Conservation (phyloP, 2,888 invertebrate species). For the Cistogaster globosa region DNA sequence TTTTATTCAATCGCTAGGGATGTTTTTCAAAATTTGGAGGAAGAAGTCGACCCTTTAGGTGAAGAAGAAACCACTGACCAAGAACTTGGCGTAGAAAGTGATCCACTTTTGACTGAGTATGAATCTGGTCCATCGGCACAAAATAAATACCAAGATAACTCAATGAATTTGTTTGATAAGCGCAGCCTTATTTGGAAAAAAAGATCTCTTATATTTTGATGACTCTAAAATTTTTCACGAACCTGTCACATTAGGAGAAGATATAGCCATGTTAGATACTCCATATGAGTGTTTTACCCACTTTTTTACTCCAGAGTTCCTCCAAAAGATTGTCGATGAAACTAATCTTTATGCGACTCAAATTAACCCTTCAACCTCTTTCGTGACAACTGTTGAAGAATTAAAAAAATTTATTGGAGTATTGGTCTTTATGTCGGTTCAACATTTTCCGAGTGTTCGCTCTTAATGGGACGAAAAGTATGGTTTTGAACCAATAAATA, state of each 20-base stretch:
- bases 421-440: conserved; percentile 24
- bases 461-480: conserved; percentile 4
- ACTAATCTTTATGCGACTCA: conserved; percentile 22
- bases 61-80: too few species aligned
- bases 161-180: too few species aligned
- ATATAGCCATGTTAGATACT: conserved; percentile 18
- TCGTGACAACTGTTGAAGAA: conserved; percentile 22
- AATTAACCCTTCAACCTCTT: conserved; percentile 28
- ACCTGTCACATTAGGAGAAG: background rate
- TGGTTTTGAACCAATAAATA: conserved; percentile 21
- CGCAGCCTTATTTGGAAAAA: too few species aligned
- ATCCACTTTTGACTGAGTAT: too few species aligned
- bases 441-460: conserved; percentile 36
- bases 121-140: too few species aligned
- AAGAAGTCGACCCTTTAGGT: too few species aligned
- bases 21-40: background rate
- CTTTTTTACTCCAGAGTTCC: conserved; percentile 20
- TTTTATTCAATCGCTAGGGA: conserved; percentile 8
- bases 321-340: conserved; percentile 29
- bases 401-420: conserved; percentile 32
- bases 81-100: too few species aligned
- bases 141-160: too few species aligned
- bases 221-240: conserved; percentile 6
- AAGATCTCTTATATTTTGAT: background rate
- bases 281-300: conserved; percentile 10